These are phyloP conservation scores for Psilopsiagon aurifrons DNA, from an alignment of 2,113 vertebrate species.

Conservation along the genomic window DNA sequence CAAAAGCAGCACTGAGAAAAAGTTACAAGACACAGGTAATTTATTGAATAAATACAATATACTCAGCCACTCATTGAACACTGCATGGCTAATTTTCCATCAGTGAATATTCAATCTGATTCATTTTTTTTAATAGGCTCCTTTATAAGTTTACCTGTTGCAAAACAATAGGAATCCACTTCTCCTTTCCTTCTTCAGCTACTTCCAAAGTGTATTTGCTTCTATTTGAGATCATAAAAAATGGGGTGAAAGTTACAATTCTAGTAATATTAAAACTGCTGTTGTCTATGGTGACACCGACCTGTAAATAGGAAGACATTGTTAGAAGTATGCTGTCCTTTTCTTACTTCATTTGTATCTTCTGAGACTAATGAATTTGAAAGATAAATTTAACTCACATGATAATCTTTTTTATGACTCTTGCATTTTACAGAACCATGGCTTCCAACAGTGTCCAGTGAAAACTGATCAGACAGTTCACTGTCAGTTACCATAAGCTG, in stretches of 20 bases:
- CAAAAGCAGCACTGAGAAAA: neutral
- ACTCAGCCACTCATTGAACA: neutral
- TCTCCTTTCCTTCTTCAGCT: constrained; percentile 84
- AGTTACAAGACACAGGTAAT: neutral
- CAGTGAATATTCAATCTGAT: neutral
- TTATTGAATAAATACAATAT: neutral
- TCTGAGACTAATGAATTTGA: neutral
- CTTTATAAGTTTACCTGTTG: constrained; percentile 80
- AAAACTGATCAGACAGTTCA: constrained; percentile 92
- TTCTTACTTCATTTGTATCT: neutral
- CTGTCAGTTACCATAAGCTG: constrained; percentile 96
- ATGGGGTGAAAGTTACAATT: constrained; percentile 94
- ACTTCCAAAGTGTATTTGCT: constrained; percentile 86
- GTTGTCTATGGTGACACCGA: constrained; percentile 92
- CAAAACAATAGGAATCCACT: constrained; percentile 85
- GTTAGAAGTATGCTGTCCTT: neutral
- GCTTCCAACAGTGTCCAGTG: constrained; percentile 95
- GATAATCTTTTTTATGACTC: constrained; percentile 87
- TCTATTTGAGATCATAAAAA: constrained; percentile 93
- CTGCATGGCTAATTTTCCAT: neutral
- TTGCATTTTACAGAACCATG: constrained; percentile 95
- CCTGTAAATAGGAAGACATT: constrained; percentile 71
- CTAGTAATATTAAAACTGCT: constrained; percentile 97
- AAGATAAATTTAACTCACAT: constrained; percentile 76
- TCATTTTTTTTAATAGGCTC: neutral